Conservation (phyloP, 2,888 invertebrate species). For the Thymelicus acteon region DNA sequence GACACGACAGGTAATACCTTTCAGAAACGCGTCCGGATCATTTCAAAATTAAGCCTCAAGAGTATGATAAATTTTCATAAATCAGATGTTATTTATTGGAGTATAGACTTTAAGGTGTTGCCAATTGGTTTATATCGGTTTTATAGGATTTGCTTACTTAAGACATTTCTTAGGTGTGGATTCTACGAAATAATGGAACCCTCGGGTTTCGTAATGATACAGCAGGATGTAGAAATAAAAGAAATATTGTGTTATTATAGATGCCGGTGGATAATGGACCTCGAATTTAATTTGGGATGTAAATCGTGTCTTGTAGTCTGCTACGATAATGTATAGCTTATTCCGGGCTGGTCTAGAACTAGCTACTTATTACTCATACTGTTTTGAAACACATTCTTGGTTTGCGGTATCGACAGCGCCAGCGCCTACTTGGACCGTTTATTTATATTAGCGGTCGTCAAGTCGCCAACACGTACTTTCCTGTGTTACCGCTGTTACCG, state of each 20-base stretch:
- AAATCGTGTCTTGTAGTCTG: conserved; percentile 35
- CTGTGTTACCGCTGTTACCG: conserved; percentile 1
- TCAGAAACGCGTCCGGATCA: conserved; percentile 58
- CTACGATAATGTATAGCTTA: conserved; percentile 34
- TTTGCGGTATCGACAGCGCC: conserved; percentile 10
- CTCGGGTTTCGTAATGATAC: conserved; percentile 49
- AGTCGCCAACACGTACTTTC: conserved; percentile 37
- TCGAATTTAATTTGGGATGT: conserved; percentile 38
- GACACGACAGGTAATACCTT: conserved; percentile 55
- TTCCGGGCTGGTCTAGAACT: conserved; percentile 10
- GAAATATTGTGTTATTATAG: conserved; percentile 48
- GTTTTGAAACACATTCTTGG: conserved; percentile 32
- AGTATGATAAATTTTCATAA: conserved; percentile 84
- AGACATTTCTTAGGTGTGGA: conserved; percentile 60
- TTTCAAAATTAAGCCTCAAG: conserved; percentile 84
- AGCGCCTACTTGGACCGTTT: conserved; percentile 20
- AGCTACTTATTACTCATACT: conserved; percentile 35
- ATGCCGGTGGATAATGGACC: conserved; percentile 43
- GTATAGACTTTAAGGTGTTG: conserved; percentile 81
- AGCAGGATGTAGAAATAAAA: conserved; percentile 43
- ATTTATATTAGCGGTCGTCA: conserved; percentile 45
- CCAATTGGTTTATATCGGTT: conserved; percentile 76
- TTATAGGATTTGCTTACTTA: conserved; percentile 64
- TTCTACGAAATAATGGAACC: conserved; percentile 66
- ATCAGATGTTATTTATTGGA: conserved; percentile 82